These are phyloP conservation scores for Gasterosteus aculeatus DNA, from an alignment of 2,113 vertebrate genomes.

Conservation along the genomic window DNA sequence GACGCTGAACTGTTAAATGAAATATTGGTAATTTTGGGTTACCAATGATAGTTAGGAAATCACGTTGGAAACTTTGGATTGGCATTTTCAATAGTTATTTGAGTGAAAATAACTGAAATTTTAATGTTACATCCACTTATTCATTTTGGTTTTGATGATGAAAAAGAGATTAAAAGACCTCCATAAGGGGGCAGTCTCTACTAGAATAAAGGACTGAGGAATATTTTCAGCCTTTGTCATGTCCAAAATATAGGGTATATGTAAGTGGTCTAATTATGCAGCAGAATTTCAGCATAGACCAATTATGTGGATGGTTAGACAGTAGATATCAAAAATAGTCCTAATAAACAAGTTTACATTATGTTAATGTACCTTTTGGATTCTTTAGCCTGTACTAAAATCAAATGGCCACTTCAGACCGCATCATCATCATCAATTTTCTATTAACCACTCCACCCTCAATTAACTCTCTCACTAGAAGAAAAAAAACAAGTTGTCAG, in stretches of 20 bases:
- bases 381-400: not conserved
- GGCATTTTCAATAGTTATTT: not conserved
- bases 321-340: not conserved
- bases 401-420: not conserved
- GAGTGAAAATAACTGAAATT: not conserved
- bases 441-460: not conserved
- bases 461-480: not conserved
- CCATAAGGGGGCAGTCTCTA: conserved; percentile 57
- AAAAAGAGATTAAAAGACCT: not conserved
- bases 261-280: conserved; percentile 18
- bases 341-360: not conserved
- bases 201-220: not conserved
- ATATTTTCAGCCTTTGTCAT: not conserved
- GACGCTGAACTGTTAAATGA: not conserved
- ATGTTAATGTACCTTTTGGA: not conserved
- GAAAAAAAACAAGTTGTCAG: not conserved
- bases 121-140: not conserved
- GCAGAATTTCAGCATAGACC: conserved; percentile 1
- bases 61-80: not conserved
- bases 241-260: not conserved
- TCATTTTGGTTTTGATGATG: not conserved
- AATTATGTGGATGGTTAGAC: not conserved
- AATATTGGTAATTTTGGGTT: not conserved
- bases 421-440: not conserved
- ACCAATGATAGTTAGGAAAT: too few species aligned